These are phyloP conservation scores for Palythoa caribaeorum DNA, from an alignment of 92 coral and sea anemone species.

Conservation along the genomic window DNA sequence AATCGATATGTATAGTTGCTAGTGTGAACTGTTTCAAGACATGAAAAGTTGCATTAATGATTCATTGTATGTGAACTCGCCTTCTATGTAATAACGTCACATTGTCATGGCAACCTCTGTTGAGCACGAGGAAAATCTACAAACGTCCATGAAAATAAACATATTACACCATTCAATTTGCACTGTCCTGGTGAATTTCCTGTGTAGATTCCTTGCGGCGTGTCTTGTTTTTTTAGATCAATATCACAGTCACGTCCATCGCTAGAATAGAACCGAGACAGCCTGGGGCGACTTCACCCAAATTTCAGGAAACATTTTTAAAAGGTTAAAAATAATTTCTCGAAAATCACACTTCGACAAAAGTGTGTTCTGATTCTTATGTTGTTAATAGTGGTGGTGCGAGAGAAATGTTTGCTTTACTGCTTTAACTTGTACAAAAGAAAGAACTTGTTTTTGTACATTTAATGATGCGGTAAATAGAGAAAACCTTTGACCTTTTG, in stretches of 20 bases:
- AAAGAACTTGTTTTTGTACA: neutral
- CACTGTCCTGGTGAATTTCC: neutral
- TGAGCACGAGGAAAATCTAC: neutral
- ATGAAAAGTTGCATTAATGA: too few species aligned
- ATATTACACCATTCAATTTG: neutral
- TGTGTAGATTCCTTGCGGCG: conserved; percentile 9
- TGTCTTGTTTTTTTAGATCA: neutral
- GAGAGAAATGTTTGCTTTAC: neutral
- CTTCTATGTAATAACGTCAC: neutral
- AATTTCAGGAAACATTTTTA: neutral
- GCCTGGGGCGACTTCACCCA: conserved; percentile 36
- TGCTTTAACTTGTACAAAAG: neutral
- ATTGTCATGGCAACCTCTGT: neutral
- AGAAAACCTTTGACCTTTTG: neutral
- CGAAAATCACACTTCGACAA: neutral
- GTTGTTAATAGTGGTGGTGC: neutral
- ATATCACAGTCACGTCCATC: conserved; percentile 28
- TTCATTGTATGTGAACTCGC: neutral
- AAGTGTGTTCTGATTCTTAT: neutral
- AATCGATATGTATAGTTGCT: too few species aligned
- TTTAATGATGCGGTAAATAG: neutral
- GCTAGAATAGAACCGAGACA: neutral
- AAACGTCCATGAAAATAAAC: neutral
- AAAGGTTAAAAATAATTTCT: neutral
- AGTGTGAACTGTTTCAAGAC: too few species aligned